These are phyloP conservation scores for Heliothis virescens DNA, from an alignment of 1,140 invertebrate genomes.

Conservation along the genomic window DNA sequence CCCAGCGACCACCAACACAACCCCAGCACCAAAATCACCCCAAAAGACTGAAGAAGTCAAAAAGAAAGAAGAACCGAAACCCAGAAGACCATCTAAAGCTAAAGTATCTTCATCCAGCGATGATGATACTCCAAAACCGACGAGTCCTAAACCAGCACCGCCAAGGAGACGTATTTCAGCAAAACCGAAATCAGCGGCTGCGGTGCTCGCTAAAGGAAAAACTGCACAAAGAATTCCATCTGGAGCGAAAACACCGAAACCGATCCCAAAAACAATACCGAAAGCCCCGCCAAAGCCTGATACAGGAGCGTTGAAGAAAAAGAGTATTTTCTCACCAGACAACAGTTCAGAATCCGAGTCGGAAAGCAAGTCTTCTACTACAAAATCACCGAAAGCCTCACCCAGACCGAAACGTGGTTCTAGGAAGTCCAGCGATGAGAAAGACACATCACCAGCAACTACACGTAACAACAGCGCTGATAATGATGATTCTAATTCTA, in stretches of 20 bases:
- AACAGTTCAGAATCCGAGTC: slow-evolving; percentile 92
- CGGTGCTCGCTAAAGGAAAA: slow-evolving; percentile 72
- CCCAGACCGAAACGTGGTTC: slow-evolving; percentile 72
- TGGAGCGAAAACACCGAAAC: slow-evolving; percentile 74
- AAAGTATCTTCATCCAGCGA: slow-evolving; percentile 83
- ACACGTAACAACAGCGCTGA: slow-evolving; percentile 53
- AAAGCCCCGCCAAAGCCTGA: slow-evolving; percentile 83
- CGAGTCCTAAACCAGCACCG: slow-evolving; percentile 71
- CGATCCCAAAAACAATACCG: slow-evolving; percentile 71
- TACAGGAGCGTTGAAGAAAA: slow-evolving; percentile 87
- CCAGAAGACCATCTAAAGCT: slow-evolving; percentile 68
- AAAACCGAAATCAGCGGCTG: slow-evolving; percentile 78
- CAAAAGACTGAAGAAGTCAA: slow-evolving; percentile 81
- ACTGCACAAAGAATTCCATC: slow-evolving; percentile 65
- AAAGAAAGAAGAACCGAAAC: slow-evolving; percentile 85
- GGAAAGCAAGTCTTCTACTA: slow-evolving; percentile 78
- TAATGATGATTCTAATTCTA: slow-evolving; percentile 78
- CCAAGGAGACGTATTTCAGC: slow-evolving; percentile 74
- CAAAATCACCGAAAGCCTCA: slow-evolving; percentile 73
- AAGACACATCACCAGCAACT: slow-evolving; percentile 64
- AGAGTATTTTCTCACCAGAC: slow-evolving; percentile 94
- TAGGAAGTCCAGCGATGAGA: slow-evolving; percentile 76
- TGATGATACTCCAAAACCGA: slow-evolving; percentile 74
- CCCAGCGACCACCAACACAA: slow-evolving; percentile 56
- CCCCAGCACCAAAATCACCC: slow-evolving; percentile 62